These are phyloP conservation scores for Egretta garzetta DNA, from an alignment of 2,113 vertebrate genomes.

Conservation along the genomic window DNA sequence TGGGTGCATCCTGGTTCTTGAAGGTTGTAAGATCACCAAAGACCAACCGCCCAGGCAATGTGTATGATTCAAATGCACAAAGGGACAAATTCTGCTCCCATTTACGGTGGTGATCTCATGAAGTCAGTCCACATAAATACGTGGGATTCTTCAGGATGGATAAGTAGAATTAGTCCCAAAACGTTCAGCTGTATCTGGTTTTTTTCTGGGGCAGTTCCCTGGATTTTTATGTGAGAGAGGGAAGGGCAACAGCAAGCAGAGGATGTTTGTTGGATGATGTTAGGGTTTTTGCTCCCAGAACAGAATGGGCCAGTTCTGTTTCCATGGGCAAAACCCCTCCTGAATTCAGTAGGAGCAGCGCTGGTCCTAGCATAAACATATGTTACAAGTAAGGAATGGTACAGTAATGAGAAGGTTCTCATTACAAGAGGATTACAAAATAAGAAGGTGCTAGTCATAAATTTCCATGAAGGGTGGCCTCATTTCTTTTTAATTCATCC, in stretches of 20 bases:
- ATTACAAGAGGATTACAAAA: constrained; percentile 61
- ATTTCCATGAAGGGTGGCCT: constrained; percentile 59
- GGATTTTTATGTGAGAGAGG: background rate
- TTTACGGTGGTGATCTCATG: background rate
- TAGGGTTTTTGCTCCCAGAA: background rate
- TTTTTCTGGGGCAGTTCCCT: background rate
- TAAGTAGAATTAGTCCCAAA: background rate
- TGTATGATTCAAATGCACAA: background rate
- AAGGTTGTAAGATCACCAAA: background rate
- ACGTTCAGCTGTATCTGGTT: background rate
- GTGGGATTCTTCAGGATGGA: background rate
- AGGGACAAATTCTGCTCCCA: background rate
- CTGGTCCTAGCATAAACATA: background rate
- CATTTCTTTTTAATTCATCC: constrained; percentile 53
- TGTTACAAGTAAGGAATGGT: background rate
- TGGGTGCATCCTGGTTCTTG: background rate
- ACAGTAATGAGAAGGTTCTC: constrained; percentile 13
- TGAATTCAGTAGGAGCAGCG: background rate
- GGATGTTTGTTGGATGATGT: background rate
- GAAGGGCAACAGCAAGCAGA: background rate
- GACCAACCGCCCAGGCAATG: background rate
- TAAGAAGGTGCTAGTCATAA: constrained; percentile 49
- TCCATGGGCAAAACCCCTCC: background rate
- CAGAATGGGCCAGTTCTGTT: background rate
- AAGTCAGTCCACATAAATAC: background rate